Base-by-base conservation (phyloP, 2,797 vertebrate genomes). In the Sylvia borin region DNA sequence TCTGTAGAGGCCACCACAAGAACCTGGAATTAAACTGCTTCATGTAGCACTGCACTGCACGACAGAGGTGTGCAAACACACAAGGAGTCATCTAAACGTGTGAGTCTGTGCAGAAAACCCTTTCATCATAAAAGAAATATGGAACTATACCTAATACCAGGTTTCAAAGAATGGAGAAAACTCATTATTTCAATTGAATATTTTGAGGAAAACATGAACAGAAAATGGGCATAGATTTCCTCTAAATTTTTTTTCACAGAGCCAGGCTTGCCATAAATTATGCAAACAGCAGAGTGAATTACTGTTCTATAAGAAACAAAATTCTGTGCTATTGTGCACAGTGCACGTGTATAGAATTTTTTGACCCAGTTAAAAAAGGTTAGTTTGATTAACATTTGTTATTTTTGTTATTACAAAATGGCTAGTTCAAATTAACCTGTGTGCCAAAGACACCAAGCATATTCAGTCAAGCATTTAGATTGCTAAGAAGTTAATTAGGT, bases 341-440 rank as follows among this genome's bases (percentile, higher is more conserved):
- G 51, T 40, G 45, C 50, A 89, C 1, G 0, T 88, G 43, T 57
- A 74, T 9, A 32, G 54, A 84, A 67, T 89, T 66, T 77, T 95
- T 51, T 88, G 65, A 96, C 45, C 42, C 77, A 77, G 64, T 82
- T 89, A 89, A 88, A 94, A 93, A 95, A 94, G 75, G 81, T 94
- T 96, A 94, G 90, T 93, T 97, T 96, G 94, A 95, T 97, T 98
- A 97, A 95, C 76, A 96, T 84, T 95, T 96, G 53, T 93, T 95
- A 95, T 94, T 97, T 97, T 93, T 96, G 94, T 77, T 93, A 96
- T 89, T 95, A 95, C 76, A 74, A 95, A 96, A 95, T 74, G 76
- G 73, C 88, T 96, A 92, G 84, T 80, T 96, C 81, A 94, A 91
- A 97, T 93, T 97, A 96, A 96, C 85, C 72, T 94, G 64, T 32